phyloP scores from a whole-genome alignment of 2,888 invertebrate genomes.

The Caenorhabditis sp. region DNA sequence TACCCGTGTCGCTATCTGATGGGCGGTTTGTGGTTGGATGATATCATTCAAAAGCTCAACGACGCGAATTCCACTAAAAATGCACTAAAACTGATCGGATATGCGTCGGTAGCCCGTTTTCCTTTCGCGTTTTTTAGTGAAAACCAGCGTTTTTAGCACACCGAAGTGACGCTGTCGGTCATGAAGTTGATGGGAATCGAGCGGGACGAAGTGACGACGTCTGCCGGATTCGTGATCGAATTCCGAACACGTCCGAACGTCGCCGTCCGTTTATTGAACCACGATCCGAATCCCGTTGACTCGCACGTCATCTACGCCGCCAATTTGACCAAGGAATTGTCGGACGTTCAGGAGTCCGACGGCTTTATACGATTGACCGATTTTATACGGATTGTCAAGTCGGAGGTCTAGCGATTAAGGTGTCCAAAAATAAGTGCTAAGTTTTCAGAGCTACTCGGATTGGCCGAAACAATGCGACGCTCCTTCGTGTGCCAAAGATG shows the following conservation, averaged over 20 bases:
- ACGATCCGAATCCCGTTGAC: constrained; percentile 71
- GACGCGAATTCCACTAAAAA: constrained; percentile 30
- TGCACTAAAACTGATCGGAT: constrained; percentile 28
- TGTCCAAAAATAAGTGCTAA: neutral
- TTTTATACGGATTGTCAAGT: constrained; percentile 27
- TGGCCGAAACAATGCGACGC: constrained; percentile 47
- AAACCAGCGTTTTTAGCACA: constrained; percentile 59
- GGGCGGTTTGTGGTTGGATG: constrained; percentile 68
- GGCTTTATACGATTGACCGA: constrained; percentile 36
- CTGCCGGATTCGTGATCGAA: constrained; percentile 70
- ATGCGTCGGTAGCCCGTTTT: constrained; percentile 26
- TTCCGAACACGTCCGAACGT: constrained; percentile 46
- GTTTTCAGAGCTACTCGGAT: constrained; percentile 31
- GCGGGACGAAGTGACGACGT: constrained; percentile 65
- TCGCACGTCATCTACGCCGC: constrained; percentile 65
- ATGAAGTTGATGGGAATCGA: constrained; percentile 67
- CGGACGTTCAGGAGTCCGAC: constrained; percentile 38
- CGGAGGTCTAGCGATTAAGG: constrained; percentile 16
- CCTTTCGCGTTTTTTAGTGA: neutral
- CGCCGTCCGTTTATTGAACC: constrained; percentile 62
- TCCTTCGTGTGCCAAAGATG: constrained; percentile 37
- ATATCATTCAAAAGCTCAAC: constrained; percentile 54
- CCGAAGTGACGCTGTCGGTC: constrained; percentile 66
- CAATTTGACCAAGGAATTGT: constrained; percentile 23
- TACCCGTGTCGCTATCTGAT: constrained; percentile 66